Evolutionary conservation across 2,888 invertebrate species (phyloP).

Genomic region (Cephus sareptanus): DNA sequence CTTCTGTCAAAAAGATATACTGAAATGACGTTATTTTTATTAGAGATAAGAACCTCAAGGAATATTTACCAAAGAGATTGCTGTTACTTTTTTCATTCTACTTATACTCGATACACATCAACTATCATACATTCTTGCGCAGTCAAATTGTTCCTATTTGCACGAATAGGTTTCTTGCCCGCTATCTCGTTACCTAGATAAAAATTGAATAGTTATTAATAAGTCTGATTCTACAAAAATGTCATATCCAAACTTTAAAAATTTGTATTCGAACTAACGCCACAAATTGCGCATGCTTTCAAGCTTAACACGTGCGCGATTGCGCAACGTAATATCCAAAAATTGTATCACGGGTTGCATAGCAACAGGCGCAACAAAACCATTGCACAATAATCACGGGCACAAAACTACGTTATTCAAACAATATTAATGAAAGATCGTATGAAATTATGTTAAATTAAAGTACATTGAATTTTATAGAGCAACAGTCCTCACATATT

Average conservation of each 20-base stretch:
- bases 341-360: background rate
- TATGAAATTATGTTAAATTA: too few relatives aligned
- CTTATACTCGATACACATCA: too few relatives aligned
- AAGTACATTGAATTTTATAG: too few relatives aligned
- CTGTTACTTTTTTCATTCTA: background rate
- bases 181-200: background rate
- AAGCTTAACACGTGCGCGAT: background rate
- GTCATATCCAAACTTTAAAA: background rate
- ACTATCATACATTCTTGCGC: background rate
- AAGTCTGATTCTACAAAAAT: background rate
- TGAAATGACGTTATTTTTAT: background rate
- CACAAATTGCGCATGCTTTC: background rate
- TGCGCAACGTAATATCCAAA: background rate
- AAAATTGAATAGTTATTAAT: background rate
- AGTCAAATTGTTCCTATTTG: background rate
- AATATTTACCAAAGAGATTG: background rate
- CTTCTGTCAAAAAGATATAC: background rate
- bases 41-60: background rate
- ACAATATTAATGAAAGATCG: too few relatives aligned
- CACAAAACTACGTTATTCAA: background rate
- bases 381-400: background rate
- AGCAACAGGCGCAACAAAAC: background rate
- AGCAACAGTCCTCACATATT: too few relatives aligned
- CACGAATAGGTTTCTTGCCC: background rate
- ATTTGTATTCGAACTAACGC: background rate